A percentile compares a stretch with the other conserved stretches of the same genome.
Conservation (phyloP, 2,113 vertebrate species). For the Pavo muticus region DNA sequence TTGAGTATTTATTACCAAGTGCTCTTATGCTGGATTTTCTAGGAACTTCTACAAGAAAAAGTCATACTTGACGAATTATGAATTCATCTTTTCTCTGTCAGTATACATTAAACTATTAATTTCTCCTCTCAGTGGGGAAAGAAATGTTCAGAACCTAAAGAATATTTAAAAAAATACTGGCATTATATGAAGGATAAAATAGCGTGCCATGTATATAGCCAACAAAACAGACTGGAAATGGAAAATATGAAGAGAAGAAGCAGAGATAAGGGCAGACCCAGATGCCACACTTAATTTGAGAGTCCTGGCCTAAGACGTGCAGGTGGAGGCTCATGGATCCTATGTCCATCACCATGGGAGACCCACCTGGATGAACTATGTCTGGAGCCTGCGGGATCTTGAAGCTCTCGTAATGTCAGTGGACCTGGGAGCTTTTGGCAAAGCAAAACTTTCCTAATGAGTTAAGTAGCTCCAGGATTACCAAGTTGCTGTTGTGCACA, state of each 20-base stretch:
- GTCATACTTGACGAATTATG: neutral
- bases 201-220: neutral
- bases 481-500: neutral
- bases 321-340: neutral
- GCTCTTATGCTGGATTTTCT: neutral
- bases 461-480: neutral
- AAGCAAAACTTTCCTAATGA: neutral
- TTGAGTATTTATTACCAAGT: neutral
- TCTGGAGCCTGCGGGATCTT: neutral
- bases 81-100: neutral
- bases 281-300: neutral
- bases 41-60: neutral
- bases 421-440: neutral
- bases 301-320: neutral
- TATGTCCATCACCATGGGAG: neutral
- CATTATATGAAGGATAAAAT: neutral
- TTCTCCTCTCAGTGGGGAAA: neutral
- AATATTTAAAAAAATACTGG: neutral
- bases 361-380: neutral
- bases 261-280: neutral
- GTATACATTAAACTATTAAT: neutral
- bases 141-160: neutral
- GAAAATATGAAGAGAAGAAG: neutral
- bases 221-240: neutral
- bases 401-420: neutral